A percentile compares a stretch with the other conserved stretches of the same genome.
Evolutionary conservation across 2,888 invertebrate species (phyloP).

Genomic region (Diabrotica balteata): DNA sequence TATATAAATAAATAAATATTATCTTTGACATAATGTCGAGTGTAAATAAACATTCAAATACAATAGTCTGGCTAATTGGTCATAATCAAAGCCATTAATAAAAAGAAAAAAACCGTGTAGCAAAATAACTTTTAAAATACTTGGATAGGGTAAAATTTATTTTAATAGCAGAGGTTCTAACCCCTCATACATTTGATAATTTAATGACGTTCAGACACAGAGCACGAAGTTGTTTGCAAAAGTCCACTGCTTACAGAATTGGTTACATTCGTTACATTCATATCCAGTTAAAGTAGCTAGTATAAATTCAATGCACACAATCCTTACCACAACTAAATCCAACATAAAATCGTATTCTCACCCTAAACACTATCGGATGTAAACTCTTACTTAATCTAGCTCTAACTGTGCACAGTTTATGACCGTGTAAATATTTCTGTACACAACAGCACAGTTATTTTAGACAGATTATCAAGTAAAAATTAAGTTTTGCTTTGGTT

Average conservation of each 20-base stretch:
- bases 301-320: constrained; percentile 26
- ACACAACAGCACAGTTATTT: too few relatives aligned
- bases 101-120: too few relatives aligned
- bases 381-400: constrained; percentile 42
- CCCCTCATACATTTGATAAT: not conserved
- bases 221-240: constrained; percentile 1
- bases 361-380: constrained; percentile 36
- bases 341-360: constrained; percentile 40
- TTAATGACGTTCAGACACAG: constrained; percentile 1
- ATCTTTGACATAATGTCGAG: too few relatives aligned
- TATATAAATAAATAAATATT: too few relatives aligned
- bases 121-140: too few relatives aligned
- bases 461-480: too few relatives aligned
- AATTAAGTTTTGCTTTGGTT: too few relatives aligned
- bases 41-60: too few relatives aligned
- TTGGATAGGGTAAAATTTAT: too few relatives aligned
- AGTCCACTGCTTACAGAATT: constrained; percentile 12
- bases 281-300: constrained; percentile 11
- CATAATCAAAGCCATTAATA: too few relatives aligned
- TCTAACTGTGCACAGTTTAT: constrained; percentile 37
- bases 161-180: too few relatives aligned
- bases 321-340: constrained; percentile 28
- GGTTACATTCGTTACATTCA: constrained; percentile 12
- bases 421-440: constrained; percentile 30
- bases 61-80: too few relatives aligned